Evolutionary conservation across 1,140 invertebrate species (phyloP), one percentile per base, ranked within the genome.

Genomic region (Rhagoletis zephyria): DNA sequence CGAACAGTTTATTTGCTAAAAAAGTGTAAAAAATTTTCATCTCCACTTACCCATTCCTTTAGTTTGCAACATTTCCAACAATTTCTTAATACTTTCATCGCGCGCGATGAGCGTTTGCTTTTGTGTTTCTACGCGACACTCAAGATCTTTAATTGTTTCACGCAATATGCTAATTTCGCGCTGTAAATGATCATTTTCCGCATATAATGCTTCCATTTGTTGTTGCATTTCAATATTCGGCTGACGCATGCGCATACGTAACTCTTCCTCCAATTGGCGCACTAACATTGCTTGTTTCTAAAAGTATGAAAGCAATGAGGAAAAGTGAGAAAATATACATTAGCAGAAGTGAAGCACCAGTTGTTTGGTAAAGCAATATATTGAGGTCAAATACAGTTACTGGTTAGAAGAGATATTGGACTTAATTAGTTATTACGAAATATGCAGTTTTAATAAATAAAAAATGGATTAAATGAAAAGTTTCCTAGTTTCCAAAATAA

Each of bases 11-110:
- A 1, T 60, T 60, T 19, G 61, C 30, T 65, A 30, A 10, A 40
- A 4, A 42, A 65, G 30, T 65, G 7, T n/a, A 42, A 0, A 48
- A 48, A 74, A 48, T 74, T 12, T 40, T 6, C 42, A 3, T 74
- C 5, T 10, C 12, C 45, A 92, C 97, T 96, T 94, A 98, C 97
- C 97, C 95, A 98, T 97, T 93, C 97, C 98, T 94, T 99, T 99
- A 93, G 96, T 98, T 93, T 99, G 98, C 77, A 99, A 95, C 98
- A 99, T 99, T 95, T 99, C 98, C 90, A 99, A 95, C 89, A 99
- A 95, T 94, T 99, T 99, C 95, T 99, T 99, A 91, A 99, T 99
- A 93, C 98, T 99, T 92, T 99, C 98, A 94, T 99, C 98, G 89
- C 98, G 95, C 61, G 98, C 97, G 91, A 97, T 96, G 87, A 99